Evolutionary conservation across 2,797 vertebrate genomes (phyloP).

Genomic region (Ibycter americanus): DNA sequence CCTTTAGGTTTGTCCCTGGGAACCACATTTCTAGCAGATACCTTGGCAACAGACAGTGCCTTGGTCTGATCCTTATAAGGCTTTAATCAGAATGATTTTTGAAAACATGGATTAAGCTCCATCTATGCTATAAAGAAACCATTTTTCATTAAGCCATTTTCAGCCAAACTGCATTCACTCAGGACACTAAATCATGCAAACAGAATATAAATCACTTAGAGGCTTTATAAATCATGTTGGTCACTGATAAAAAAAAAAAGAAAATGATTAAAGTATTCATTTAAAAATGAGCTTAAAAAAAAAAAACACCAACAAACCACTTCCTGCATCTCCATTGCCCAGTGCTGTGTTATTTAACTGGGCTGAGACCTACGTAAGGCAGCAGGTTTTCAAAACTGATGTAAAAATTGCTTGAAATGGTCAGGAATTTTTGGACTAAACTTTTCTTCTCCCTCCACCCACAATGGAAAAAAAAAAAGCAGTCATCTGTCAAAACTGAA

Average conservation of each 20-base stretch:
- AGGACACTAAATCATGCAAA: conserved; percentile 45
- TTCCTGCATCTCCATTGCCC: not conserved
- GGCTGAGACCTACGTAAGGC: not conserved
- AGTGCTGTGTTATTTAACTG: not conserved
- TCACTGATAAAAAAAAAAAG: not conserved
- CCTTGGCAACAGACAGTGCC: conserved; percentile 34
- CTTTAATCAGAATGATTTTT: conserved; percentile 55
- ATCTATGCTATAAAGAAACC: conserved; percentile 42
- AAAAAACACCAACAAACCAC: not conserved
- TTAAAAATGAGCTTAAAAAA: not conserved
- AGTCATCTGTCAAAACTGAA: not conserved
- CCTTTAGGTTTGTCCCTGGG: not conserved
- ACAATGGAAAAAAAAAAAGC: not conserved
- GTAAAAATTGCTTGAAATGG: not conserved
- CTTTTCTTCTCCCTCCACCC: not conserved
- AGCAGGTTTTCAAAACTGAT: not conserved
- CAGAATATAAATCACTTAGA: conserved; percentile 26
- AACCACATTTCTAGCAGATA: conserved; percentile 25
- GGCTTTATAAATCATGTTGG: conserved; percentile 35
- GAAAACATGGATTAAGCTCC: conserved; percentile 52
- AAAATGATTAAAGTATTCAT: not conserved
- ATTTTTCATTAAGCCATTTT: conserved; percentile 62
- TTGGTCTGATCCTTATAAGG: conserved; percentile 44
- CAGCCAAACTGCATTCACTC: conserved; percentile 17
- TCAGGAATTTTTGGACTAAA: not conserved